These are phyloP conservation scores for Sarcophaga subvicina DNA, from an alignment of 2,888 invertebrate genomes.

Conservation along the genomic window DNA sequence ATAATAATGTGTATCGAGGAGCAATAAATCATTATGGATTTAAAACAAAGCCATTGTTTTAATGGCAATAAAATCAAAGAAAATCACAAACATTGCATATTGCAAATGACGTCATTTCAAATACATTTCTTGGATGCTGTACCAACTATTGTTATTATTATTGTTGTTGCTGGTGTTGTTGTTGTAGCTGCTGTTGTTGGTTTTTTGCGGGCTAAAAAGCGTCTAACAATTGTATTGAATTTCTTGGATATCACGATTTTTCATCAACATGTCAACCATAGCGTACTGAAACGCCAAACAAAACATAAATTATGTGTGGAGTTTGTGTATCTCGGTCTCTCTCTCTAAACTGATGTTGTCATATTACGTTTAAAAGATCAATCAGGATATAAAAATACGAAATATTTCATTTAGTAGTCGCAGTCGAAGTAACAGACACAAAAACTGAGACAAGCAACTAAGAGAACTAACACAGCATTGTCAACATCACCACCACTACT, in stretches of 20 bases:
- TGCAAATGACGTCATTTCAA: conserved; percentile 56
- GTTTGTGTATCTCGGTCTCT: conserved; percentile 19
- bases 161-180: neutral
- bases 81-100: conserved; percentile 33
- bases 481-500: neutral
- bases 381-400: conserved; percentile 50
- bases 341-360: conserved; percentile 48
- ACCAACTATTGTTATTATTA: neutral
- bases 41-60: conserved; percentile 31
- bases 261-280: conserved; percentile 62
- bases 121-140: conserved; percentile 36
- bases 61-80: conserved; percentile 32
- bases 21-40: conserved; percentile 61
- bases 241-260: conserved; percentile 68
- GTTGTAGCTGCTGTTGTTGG: neutral
- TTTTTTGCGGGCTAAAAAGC: conserved; percentile 31
- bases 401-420: neutral
- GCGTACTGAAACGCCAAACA: neutral
- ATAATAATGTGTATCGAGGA: conserved; percentile 33
- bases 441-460: conserved; percentile 11
- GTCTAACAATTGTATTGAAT: conserved; percentile 63
- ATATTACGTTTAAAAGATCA: conserved; percentile 61
- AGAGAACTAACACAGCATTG: neutral
- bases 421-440: too few relatives aligned
- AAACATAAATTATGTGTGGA: conserved; percentile 65